phyloP scores from a whole-genome alignment of 2,113 vertebrate genomes.

The Ophthalmolycus amberensis region DNA sequence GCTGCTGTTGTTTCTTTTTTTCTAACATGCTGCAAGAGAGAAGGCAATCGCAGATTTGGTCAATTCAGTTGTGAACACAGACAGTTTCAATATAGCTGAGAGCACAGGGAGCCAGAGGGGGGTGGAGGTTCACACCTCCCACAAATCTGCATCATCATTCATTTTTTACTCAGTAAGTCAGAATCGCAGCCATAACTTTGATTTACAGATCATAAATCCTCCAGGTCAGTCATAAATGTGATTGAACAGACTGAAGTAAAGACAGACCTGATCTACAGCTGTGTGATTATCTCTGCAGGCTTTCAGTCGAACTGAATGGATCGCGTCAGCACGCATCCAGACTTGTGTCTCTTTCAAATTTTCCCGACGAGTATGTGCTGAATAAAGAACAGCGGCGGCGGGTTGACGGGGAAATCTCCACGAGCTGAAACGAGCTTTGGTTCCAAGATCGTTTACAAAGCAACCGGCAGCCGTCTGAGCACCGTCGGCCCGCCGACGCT shows the following conservation, averaged over 20 bases:
- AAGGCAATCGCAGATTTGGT: not conserved
- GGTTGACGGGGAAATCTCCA: not conserved
- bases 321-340: not conserved
- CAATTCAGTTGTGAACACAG: conserved; percentile 6
- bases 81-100: not conserved
- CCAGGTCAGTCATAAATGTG: not conserved
- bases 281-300: conserved; percentile 23
- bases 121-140: not conserved
- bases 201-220: not conserved
- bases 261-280: conserved; percentile 14
- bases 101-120: not conserved
- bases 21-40: not conserved
- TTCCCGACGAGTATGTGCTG: not conserved
- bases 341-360: not conserved
- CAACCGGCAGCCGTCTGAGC: not conserved
- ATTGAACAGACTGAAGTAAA: not conserved
- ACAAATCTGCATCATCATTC: not conserved
- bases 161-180: not conserved
- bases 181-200: not conserved
- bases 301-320: conserved; percentile 5
- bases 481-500: not conserved
- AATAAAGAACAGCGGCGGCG: not conserved
- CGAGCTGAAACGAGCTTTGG: not conserved
- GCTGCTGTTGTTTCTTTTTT: no score
- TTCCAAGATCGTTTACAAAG: not conserved